Evolutionary conservation across 92 coral and sea anemone species (phyloP).

Genomic region (Zoanthus solanderi): DNA sequence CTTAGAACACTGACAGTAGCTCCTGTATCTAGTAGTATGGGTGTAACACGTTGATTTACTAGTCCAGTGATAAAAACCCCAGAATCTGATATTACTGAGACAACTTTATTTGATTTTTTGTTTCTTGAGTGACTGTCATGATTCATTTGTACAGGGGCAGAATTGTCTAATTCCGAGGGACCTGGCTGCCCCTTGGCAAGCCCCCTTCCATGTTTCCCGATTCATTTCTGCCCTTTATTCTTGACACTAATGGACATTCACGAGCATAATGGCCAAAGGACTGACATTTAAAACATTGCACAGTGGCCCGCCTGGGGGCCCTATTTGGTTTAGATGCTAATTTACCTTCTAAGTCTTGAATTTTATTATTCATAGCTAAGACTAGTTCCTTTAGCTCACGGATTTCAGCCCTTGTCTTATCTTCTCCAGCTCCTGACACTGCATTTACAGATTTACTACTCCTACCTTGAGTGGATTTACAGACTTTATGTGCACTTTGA

Average conservation of each 20-base stretch:
- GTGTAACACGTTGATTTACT: conserved; percentile 44
- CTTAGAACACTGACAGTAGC: conserved; percentile 57
- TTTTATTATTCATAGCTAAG: not conserved
- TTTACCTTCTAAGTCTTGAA: not conserved
- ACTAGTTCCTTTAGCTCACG: conserved; percentile 9
- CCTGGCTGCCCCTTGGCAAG: conserved; percentile 17
- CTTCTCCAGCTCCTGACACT: not conserved
- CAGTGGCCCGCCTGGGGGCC: not conserved
- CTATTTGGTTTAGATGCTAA: not conserved
- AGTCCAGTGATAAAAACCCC: conserved; percentile 59
- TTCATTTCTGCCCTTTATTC: not conserved
- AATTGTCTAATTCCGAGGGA: not conserved
- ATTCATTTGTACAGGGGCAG: conserved; percentile 9
- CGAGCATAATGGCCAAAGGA: conserved; percentile 6
- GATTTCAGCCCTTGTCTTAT: not conserved
- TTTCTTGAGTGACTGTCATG: not conserved
- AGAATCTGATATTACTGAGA: conserved; percentile 32
- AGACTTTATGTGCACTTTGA: conserved; percentile 31
- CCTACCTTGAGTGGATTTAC: not conserved
- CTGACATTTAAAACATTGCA: not conserved
- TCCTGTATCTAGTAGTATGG: conserved; percentile 62
- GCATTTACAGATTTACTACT: not conserved
- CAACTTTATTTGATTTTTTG: not conserved
- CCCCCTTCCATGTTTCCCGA: not conserved
- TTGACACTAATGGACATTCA: not conserved